Percentiles rank a stretch among this genome's conserved stretches.
Evolutionary conservation across 2,113 vertebrate genomes (phyloP).

Genomic region (Prinia subflava): DNA sequence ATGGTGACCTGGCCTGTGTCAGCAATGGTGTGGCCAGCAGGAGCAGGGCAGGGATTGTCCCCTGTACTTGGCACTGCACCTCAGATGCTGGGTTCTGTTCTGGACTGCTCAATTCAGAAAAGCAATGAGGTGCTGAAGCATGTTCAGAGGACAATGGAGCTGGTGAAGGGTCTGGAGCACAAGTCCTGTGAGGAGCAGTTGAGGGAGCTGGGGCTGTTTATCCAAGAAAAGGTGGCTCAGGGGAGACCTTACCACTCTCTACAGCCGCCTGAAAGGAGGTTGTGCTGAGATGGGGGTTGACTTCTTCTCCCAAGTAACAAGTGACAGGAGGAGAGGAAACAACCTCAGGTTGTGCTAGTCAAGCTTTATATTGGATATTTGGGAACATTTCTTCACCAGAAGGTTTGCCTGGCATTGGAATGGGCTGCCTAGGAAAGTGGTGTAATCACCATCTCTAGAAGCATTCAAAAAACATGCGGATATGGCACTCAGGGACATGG

Average conservation of each 20-base stretch:
- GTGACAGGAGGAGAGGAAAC: not conserved
- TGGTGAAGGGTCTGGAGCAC: not conserved
- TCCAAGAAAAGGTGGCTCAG: not conserved
- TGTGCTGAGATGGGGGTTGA: not conserved
- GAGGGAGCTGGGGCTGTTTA: accelerated
- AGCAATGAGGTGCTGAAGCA: not conserved
- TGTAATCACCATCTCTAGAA: not conserved
- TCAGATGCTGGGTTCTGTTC: accelerated
- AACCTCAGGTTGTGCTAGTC: not conserved
- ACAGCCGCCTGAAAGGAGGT: not conserved
- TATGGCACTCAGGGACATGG: not conserved
- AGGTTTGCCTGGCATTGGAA: not conserved
- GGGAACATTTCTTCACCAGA: not conserved
- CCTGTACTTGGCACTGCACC: accelerated
- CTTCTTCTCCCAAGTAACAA: not conserved
- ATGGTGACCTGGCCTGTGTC: not conserved
- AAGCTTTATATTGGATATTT: not conserved
- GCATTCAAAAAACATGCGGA: not conserved
- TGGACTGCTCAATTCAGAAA: not conserved
- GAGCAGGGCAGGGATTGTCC: not conserved
- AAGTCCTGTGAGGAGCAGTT: accelerated
- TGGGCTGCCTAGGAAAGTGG: not conserved
- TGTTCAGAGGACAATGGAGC: accelerated
- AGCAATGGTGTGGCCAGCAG: not conserved
- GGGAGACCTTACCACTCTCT: not conserved